phyloP scores from a whole-genome alignment of 2,797 vertebrate genomes.

The Pachyuromys duprasi region DNA sequence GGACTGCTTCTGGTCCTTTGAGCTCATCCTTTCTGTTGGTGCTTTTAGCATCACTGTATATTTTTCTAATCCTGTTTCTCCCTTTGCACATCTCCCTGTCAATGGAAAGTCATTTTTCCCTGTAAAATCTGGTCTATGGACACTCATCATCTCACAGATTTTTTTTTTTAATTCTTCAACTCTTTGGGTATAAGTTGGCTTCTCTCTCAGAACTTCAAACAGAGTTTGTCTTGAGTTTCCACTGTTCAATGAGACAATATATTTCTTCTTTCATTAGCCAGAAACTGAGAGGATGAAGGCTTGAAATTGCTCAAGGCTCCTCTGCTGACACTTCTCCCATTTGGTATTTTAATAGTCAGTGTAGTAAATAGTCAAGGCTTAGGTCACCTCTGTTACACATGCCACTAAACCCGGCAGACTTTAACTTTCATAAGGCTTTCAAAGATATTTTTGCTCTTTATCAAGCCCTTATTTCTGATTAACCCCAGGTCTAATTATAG shows the following conservation, averaged over 20 bases:
- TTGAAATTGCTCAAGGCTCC: neutral
- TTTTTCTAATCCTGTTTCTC: neutral
- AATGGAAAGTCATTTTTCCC: neutral
- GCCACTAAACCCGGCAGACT: neutral
- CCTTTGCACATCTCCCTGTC: neutral
- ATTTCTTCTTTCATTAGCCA: neutral
- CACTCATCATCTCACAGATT: neutral
- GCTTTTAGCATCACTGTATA: too few relatives aligned
- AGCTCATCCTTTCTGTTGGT: neutral
- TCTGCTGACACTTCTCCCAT: neutral
- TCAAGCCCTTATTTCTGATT: neutral
- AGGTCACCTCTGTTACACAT: neutral
- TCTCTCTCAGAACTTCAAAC: neutral
- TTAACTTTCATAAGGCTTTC: neutral
- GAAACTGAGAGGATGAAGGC: neutral
- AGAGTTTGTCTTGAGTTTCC: neutral
- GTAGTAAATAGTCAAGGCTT: neutral
- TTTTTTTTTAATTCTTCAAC: neutral
- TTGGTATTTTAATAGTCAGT: neutral
- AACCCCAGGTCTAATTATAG: neutral
- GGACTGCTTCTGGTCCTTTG: neutral
- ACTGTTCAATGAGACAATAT: too few relatives aligned
- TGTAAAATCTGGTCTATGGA: neutral
- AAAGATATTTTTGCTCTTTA: neutral
- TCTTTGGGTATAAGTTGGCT: neutral